Evolutionary conservation across 2,888 invertebrate species (phyloP), one percentile per base, ranked within the genome.

Genomic region (Zootermopsis nevadensis): DNA sequence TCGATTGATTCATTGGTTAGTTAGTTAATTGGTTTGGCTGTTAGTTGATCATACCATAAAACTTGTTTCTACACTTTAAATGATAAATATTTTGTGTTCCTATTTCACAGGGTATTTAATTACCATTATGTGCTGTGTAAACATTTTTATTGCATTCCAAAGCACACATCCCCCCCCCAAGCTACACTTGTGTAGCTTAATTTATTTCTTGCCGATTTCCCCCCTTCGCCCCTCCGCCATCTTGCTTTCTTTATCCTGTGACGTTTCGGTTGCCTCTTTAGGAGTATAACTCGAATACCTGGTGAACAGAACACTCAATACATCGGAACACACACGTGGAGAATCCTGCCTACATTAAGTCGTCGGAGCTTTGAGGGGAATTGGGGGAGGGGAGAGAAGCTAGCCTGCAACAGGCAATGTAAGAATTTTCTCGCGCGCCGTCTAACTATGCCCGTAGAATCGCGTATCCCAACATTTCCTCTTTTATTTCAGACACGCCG

Each of bases 391-490:
- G 15, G 79, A 24, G 60, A 42, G 60, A 42, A 48, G 42, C 76
- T 27, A 48, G 72, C 72, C 72, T 33, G 24, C 76, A 38, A 38
- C 33, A 76, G 22, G 77, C 55, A 77, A 55, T 31, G 60, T 48
- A 74, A 81, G 60, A 81, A 81, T 81, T 81, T 81, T 81, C 81
- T 81, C 81, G 81, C 81, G 81, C 81, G 81, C 76, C 60, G 35
- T 55, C 19, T 81, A 81, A 81, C 74, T 81, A 81, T 48, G 69
- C 55, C 69, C 35, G 48, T 55, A 74, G 74, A 81, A 74, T 74
- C 81, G 60, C 81, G 53, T 80, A 80, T 66, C 80, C 60, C 53
- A 55, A 31, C 66, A 66, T 82, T 66, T 38, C 76, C 77, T 77
- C 82, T 82, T 66, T 82, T 82, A 77, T 82, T 82, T 82, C 60